phyloP scores from a whole-genome alignment of 2,113 vertebrate genomes.

The Corvus hawaiiensis region DNA sequence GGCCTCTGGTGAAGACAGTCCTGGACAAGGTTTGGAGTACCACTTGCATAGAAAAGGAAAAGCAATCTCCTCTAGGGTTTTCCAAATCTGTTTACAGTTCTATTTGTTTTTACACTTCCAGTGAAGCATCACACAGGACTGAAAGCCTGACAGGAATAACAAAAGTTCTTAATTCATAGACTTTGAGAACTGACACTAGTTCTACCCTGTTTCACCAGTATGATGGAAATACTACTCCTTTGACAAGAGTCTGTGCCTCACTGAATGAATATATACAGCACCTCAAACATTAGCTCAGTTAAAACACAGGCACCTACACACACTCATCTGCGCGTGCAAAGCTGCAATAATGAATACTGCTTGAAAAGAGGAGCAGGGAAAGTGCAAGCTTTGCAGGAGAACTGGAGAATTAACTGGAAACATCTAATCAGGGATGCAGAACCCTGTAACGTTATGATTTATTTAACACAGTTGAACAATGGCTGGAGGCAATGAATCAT shows the following conservation, averaged over 20 bases:
- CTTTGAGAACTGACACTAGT: background rate
- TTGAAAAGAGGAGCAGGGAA: background rate
- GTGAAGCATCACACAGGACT: background rate
- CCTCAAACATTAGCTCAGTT: background rate
- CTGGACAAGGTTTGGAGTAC: accelerated
- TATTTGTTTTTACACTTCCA: background rate
- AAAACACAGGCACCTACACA: background rate
- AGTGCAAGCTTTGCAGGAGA: background rate
- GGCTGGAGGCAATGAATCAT: background rate
- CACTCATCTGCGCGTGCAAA: background rate
- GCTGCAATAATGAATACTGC: accelerated
- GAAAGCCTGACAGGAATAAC: background rate
- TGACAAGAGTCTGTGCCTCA: background rate
- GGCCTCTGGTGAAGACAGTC: background rate
- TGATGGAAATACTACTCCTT: accelerated
- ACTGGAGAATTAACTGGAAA: slow-evolving; percentile 37
- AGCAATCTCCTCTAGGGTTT: background rate
- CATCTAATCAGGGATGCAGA: slow-evolving; percentile 17
- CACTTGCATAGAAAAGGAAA: background rate
- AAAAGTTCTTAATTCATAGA: background rate
- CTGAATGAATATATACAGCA: background rate
- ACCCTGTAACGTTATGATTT: slow-evolving; percentile 35
- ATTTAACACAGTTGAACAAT: slow-evolving; percentile 10
- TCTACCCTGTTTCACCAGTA: background rate
- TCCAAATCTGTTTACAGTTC: background rate